Percentiles rank a stretch among this genome's conserved stretches.
Conservation (phyloP, 2,888 invertebrate species). For the Drosophila heteroneura region DNA sequence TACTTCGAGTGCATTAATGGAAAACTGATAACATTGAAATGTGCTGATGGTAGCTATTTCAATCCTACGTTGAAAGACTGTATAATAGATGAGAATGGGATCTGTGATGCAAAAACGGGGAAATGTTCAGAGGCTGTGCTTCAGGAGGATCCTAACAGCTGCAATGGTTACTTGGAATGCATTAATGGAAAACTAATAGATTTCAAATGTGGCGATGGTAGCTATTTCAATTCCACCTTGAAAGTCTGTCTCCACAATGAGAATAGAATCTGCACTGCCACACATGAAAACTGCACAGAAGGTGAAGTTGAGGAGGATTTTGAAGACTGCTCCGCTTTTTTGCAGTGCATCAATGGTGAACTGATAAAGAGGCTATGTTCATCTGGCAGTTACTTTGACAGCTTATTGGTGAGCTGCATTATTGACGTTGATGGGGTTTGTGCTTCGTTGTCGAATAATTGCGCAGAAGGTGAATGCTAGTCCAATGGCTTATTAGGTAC, state of each 20-base stretch:
- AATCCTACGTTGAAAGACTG: constrained; percentile 3
- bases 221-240: constrained; percentile 9
- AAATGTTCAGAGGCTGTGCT: not conserved
- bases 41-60: constrained; percentile 19
- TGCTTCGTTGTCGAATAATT: constrained; percentile 4
- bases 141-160: not conserved
- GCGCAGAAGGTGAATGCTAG: constrained; percentile 31
- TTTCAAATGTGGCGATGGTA: constrained; percentile 4
- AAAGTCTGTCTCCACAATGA: constrained; percentile 15
- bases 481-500: not conserved
- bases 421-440: constrained; percentile 28
- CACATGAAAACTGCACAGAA: constrained; percentile 3
- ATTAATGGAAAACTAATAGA: not conserved
- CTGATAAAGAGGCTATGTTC: not conserved
- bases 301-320: constrained; percentile 10
- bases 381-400: constrained; percentile 30
- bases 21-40: not conserved
- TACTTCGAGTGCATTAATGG: constrained; percentile 22
- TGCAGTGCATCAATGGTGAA: constrained; percentile 34
- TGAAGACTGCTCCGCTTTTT: constrained; percentile 12
- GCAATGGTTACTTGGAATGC: constrained; percentile 20
- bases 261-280: not conserved
- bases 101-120: constrained; percentile 1
- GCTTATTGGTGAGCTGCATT: constrained; percentile 16
- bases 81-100: constrained; percentile 5